Base-by-base conservation (phyloP, 2,113 vertebrate genomes). In the Myxocyprinus asiaticus region DNA sequence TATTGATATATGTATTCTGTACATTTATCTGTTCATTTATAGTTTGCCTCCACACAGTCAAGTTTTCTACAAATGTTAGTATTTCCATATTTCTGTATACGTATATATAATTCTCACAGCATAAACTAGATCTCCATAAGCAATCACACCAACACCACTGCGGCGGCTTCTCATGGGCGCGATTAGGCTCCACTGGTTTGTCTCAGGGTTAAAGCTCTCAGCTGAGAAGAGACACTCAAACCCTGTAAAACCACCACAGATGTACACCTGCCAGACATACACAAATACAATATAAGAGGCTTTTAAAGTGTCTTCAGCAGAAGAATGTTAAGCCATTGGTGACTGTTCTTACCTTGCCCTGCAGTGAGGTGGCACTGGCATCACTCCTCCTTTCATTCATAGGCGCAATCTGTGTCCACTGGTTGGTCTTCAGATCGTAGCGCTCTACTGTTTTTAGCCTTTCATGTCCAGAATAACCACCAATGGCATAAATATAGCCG, bases 191-290 rank as follows among this genome's bases (percentile, higher is more conserved):
- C 95, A 95, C 64, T 94, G 91, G 22, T 92, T 90, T 0, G 88
- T 91, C 42, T 87, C 80, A 8, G 91, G 81, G 6, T 85, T 80
- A 22, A 94, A 96, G n/a, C 78, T 84, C 73, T 95, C 95, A 0
- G 94, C 95, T 3, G 94, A 94, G 62, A 90, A 91, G 62, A 96
- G 89, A 77, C 88, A 92, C 2, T 93, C 90, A 0, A 78, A 89
- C 0, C 95, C 95, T 0, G 95, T 94, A 85, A 94, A 94, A 14
- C 96, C 97, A 12, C 96, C 96, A 11, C 96, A 97, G 62, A 98
- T 94, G 58, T 96, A 98, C 75, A 98, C 85, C 95, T 98, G 55
- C 10, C 55, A 22, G 10, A 61, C 17, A 61, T 59, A 45, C 14
- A 56, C 4, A 56, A 5, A 59, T 33, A 33, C 22, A 33, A 33